A percentile compares a stretch with the other conserved stretches of the same genome.
Evolutionary conservation across 2,888 invertebrate genomes (phyloP).

Genomic region (Blera fallax): DNA sequence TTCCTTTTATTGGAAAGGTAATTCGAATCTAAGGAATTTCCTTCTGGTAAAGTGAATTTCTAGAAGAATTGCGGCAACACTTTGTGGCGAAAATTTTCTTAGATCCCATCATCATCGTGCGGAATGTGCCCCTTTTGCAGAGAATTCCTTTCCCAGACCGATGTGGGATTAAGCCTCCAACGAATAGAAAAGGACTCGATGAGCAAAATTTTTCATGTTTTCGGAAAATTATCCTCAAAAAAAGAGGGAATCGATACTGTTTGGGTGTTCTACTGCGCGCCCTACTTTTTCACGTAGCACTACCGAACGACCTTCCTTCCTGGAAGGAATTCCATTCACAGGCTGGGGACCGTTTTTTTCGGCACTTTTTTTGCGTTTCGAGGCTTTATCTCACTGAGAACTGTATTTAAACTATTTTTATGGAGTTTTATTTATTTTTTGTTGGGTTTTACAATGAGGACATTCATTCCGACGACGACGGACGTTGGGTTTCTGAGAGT

Average conservation of each 20-base stretch:
- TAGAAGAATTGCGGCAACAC: slow-evolving; percentile 62
- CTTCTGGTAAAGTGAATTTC: slow-evolving; percentile 51
- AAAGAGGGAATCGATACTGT: slow-evolving; percentile 48
- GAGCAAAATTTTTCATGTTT: not conserved
- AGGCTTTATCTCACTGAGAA: slow-evolving; percentile 1
- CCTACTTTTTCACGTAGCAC: slow-evolving; percentile 12
- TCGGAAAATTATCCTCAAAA: slow-evolving; percentile 4
- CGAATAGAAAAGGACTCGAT: slow-evolving; percentile 7
- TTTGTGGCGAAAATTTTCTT: slow-evolving; percentile 59
- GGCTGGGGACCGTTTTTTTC: slow-evolving; percentile 13
- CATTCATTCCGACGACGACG: slow-evolving; percentile 40
- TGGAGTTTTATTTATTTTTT: not conserved
- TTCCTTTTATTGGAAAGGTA: slow-evolving; percentile 24
- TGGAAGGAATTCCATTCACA: slow-evolving; percentile 51
- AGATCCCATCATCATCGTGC: slow-evolving; percentile 22
- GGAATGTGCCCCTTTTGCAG: slow-evolving; percentile 25
- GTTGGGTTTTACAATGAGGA: slow-evolving; percentile 48
- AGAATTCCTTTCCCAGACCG: slow-evolving; percentile 39
- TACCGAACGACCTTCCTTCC: slow-evolving; percentile 54
- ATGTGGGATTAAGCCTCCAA: slow-evolving; percentile 45
- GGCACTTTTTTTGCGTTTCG: not conserved
- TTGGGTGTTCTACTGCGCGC: slow-evolving; percentile 65
- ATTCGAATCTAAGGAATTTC: slow-evolving; percentile 66
- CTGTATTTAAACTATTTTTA: slow-evolving; percentile 17
- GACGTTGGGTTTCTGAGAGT: slow-evolving; percentile 22